Conservation (phyloP, 2,888 invertebrate species). For the Isoperla grammatica region DNA sequence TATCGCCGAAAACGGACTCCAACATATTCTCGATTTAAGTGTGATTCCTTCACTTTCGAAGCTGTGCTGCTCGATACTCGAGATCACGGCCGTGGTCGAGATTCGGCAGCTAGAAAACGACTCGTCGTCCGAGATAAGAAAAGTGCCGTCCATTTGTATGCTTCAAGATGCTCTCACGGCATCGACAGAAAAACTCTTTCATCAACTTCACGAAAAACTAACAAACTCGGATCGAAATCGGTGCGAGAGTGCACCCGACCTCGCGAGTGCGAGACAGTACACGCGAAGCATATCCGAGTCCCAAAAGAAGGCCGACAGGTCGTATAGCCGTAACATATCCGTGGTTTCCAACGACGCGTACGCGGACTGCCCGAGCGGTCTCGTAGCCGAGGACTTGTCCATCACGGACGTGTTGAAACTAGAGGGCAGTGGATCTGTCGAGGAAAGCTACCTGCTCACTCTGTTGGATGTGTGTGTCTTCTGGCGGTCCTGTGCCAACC, state of each 20-base stretch:
- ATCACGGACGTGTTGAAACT: constrained; percentile 16
- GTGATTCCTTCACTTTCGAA: constrained; percentile 51
- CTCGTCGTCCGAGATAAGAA: constrained; percentile 5
- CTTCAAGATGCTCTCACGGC: constrained; percentile 25
- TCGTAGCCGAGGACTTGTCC: neutral
- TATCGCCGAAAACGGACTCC: constrained; percentile 52
- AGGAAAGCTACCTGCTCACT: constrained; percentile 38
- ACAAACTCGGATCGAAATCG: too few species aligned
- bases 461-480: constrained; percentile 47
- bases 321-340: too few species aligned
- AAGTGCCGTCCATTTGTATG: constrained; percentile 25
- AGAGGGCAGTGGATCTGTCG: neutral
- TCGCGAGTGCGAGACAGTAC: too few species aligned
- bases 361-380: neutral
- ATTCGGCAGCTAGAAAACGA: constrained; percentile 45
- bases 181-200: neutral
- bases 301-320: too few species aligned
- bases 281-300: too few species aligned
- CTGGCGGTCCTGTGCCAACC: constrained; percentile 49
- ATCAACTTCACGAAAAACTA: too few species aligned
- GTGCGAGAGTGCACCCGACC: too few species aligned
- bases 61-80: constrained; percentile 55
- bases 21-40: constrained; percentile 52
- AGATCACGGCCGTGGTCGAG: constrained; percentile 55
- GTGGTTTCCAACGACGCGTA: too few species aligned